phyloP scores from a whole-genome alignment of 2,113 vertebrate species.

The Lepidothrix coronata region DNA sequence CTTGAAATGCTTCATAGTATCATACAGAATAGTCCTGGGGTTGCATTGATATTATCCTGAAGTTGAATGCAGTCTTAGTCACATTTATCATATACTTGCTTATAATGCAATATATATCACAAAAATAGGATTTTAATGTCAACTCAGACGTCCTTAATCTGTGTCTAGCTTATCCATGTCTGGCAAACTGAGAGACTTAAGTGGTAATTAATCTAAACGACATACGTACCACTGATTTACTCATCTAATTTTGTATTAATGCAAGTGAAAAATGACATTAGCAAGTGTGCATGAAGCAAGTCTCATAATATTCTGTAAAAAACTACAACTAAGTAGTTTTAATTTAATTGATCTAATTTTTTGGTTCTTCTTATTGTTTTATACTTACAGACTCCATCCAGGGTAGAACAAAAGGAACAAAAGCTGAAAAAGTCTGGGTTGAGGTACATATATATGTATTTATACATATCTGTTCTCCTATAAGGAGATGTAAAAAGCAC shows the following conservation, averaged over 20 bases:
- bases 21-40: neutral
- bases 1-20: neutral
- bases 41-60: neutral
- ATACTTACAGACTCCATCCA: neutral
- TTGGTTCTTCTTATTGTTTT: neutral
- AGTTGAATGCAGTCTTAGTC: neutral
- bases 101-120: conserved; percentile 1
- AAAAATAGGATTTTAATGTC: conserved; percentile 32
- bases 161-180: conserved; percentile 25
- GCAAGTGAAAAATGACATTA: conserved; percentile 38
- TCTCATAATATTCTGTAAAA: neutral
- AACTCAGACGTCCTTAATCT: conserved; percentile 44
- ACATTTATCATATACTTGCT: neutral
- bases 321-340: neutral
- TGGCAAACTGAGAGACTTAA: conserved; percentile 47
- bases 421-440: neutral
- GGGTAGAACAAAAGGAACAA: neutral
- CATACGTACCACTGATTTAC: conserved; percentile 21
- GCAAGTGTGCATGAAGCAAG: neutral
- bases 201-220: conserved; percentile 38
- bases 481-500: neutral
- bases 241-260: conserved; percentile 44
- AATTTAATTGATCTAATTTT: neutral
- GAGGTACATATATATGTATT: neutral
- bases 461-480: neutral